Evolutionary conservation across 1,140 invertebrate species (phyloP).

Genomic region (Zaprionus gabonicus): DNA sequence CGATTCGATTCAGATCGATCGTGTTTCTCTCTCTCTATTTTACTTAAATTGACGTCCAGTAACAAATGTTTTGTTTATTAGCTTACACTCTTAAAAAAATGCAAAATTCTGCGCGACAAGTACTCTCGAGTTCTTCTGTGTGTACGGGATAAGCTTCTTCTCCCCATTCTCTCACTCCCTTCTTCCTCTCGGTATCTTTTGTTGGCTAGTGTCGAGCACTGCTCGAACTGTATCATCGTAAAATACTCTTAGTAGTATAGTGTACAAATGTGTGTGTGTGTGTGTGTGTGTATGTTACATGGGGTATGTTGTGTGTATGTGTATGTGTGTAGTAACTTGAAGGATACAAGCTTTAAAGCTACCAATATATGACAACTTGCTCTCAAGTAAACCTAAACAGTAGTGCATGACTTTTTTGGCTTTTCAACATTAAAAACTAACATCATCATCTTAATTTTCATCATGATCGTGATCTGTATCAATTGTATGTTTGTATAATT

Average conservation of each 20-base stretch:
- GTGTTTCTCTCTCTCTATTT: constrained; percentile 21
- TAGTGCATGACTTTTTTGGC: constrained; percentile 80
- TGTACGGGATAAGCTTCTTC: constrained; percentile 9
- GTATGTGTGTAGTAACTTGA: constrained; percentile 68
- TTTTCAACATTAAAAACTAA: constrained; percentile 75
- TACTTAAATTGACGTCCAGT: constrained; percentile 68
- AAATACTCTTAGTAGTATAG: constrained; percentile 78
- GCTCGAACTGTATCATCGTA: constrained; percentile 61
- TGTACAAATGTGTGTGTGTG: constrained; percentile 42
- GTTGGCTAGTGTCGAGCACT: constrained; percentile 58
- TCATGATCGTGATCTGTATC: constrained; percentile 19
- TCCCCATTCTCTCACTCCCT: constrained; percentile 11
- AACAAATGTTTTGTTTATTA: constrained; percentile 55
- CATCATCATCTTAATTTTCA: constrained; percentile 40
- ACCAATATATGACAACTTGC: constrained; percentile 78
- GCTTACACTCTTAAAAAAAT: constrained; percentile 76
- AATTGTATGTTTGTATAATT: constrained; percentile 35
- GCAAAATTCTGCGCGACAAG: constrained; percentile 79
- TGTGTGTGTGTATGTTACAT: constrained; percentile 46
- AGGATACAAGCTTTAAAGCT: constrained; percentile 81
- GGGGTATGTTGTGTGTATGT: constrained; percentile 35
- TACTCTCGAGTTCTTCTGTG: constrained; percentile 36
- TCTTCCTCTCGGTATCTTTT: constrained; percentile 23
- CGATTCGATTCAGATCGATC: constrained; percentile 19
- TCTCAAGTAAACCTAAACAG: constrained; percentile 76